phyloP scores from a whole-genome alignment of 2,797 vertebrate species.

The Enteromius viviparus region DNA sequence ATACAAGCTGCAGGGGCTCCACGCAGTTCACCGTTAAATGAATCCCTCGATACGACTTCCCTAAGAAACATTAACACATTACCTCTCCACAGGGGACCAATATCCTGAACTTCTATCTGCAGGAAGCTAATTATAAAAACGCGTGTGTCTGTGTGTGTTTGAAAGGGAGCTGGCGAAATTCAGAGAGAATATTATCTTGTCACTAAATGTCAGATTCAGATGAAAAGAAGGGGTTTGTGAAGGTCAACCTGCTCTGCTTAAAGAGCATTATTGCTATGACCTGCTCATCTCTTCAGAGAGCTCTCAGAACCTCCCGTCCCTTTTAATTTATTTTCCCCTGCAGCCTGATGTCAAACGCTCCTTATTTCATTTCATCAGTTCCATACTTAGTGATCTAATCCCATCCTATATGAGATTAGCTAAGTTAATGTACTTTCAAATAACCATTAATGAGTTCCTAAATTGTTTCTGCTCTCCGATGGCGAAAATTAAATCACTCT shows the following conservation, averaged over 20 bases:
- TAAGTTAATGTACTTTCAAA: constrained; percentile 52
- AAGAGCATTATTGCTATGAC: constrained; percentile 49
- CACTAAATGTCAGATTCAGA: constrained; percentile 53
- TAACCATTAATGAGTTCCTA: constrained; percentile 49
- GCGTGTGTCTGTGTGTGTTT: constrained; percentile 37
- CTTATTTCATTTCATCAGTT: constrained; percentile 47
- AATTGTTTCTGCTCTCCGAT: constrained; percentile 45
- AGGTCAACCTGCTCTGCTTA: constrained; percentile 52
- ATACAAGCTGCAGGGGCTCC: constrained; percentile 31
- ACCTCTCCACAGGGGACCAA: constrained; percentile 56
- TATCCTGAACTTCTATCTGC: constrained; percentile 60
- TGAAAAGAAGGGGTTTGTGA: constrained; percentile 37
- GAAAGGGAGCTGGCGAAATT: constrained; percentile 30
- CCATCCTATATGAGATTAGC: constrained; percentile 33
- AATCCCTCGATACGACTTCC: constrained; percentile 45
- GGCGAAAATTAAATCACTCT: constrained; percentile 51
- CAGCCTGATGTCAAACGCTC: constrained; percentile 26
- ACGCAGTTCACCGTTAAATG: constrained; percentile 37
- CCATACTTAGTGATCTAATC: constrained; percentile 51
- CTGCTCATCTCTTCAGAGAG: constrained; percentile 21
- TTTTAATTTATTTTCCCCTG: constrained; percentile 29
- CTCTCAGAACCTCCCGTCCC: constrained; percentile 7
- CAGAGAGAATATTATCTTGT: constrained; percentile 54
- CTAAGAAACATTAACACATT: constrained; percentile 60
- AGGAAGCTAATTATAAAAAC: constrained; percentile 59